Evolutionary conservation across 2,888 invertebrate species (phyloP), one percentile per base, ranked within the genome.

Genomic region (Augochlorella aurata): DNA sequence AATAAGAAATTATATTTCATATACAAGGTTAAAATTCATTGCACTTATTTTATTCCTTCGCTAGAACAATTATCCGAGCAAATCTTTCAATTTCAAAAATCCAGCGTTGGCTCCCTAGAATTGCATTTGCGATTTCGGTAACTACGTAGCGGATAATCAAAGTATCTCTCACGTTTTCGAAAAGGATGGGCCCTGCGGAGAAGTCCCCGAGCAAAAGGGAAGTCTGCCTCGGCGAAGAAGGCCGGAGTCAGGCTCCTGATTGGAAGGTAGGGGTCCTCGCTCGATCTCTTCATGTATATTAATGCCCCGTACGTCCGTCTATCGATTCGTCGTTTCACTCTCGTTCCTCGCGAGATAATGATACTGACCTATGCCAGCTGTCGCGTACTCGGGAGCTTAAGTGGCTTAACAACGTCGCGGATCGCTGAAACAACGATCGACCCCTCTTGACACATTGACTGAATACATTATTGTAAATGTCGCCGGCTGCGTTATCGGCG

Each of bases 311-410:
- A 86, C 86, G 87, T 84, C 85, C 86, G 86, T 89, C 87, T 84
- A 92, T 92, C 91, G 91, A 92, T 91, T 91, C 86, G 82, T 84
- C 87, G 81, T 87, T 91, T 91, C 90, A 91, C 90, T 91, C 89
- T 91, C 89, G 87, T 89, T 85, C 83, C 89, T 83, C 85, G 82
- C 82, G 87, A 90, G 90, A 92, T 92, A 92, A 92, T 90, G 92
- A 90, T 90, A 91, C 90, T 91, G 91, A 92, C 91, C 92, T 91
- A 90, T 90, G 90, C 87, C 89, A 90, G 87, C 86, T 88, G 88
- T 88, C 88, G 88, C 83, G 78, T 74, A 83, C 74, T 70, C 73
- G 79, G 74, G 79, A 77, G 82, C 84, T 88, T 87, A 87, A 87
- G 85, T 87, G 88, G 88, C 88, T 86, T 83, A 87, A 86, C 88